These are phyloP conservation scores for Cladopsammia gracilis DNA, from an alignment of 64 coral and sea anemone species.

Conservation along the genomic window DNA sequence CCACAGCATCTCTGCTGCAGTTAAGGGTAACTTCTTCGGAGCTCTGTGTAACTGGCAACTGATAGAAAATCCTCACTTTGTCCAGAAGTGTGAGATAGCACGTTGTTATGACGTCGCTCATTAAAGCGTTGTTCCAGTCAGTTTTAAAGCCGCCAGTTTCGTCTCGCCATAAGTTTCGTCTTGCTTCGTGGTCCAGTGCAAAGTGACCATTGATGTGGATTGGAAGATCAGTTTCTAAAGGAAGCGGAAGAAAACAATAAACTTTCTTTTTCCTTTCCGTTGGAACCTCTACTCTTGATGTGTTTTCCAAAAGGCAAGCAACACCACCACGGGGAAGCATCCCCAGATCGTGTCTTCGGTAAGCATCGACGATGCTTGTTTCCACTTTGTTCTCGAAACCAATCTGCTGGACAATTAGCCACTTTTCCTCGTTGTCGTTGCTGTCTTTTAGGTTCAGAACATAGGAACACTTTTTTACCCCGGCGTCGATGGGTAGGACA, in stretches of 20 bases:
- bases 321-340: conserved; percentile 85
- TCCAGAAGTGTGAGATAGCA: conserved; percentile 71
- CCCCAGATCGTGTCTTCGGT: conserved; percentile 39
- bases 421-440: conserved; percentile 36
- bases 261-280: conserved; percentile 37
- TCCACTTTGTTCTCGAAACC: conserved; percentile 58
- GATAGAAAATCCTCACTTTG: conserved; percentile 12
- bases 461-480: conserved; percentile 41
- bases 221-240: conserved; percentile 72
- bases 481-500: neutral
- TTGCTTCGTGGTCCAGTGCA: conserved; percentile 76
- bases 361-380: conserved; percentile 28
- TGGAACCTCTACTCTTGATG: neutral
- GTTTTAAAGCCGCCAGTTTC: conserved; percentile 29
- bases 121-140: conserved; percentile 67
- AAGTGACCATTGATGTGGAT: conserved; percentile 95
- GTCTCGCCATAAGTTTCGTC: conserved; percentile 56
- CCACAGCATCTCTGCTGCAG: neutral
- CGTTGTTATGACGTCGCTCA: conserved; percentile 56
- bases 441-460: conserved; percentile 57
- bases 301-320: conserved; percentile 30
- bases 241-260: conserved; percentile 88
- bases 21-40: conserved; percentile 9
- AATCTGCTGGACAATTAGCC: conserved; percentile 74
- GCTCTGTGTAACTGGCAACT: neutral